Evolutionary conservation across 2,797 vertebrate species (phyloP).

Genomic region (Pipistrellus nathusii): DNA sequence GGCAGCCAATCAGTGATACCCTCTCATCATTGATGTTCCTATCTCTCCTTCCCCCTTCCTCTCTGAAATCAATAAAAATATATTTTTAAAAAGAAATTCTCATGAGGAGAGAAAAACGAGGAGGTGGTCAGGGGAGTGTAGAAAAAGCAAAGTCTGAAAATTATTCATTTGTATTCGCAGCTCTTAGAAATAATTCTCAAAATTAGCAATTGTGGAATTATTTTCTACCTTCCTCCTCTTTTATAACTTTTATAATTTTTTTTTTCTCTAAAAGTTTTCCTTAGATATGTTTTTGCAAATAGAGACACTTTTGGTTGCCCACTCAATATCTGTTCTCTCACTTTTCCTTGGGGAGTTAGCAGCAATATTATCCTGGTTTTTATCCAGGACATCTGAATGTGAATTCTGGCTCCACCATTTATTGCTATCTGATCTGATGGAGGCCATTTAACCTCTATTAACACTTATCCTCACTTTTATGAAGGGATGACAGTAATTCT

Average conservation of each 20-base stretch:
- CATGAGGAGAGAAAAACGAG: constrained; percentile 75
- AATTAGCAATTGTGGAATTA: not conserved
- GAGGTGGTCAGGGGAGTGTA: not conserved
- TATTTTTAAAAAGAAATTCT: constrained; percentile 64
- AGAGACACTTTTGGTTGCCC: not conserved
- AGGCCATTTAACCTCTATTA: not conserved
- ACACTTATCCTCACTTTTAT: not conserved
- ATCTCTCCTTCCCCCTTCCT: too few relatives aligned
- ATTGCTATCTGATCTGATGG: not conserved
- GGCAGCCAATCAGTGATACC: too few relatives aligned
- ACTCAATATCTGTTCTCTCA: not conserved
- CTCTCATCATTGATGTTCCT: too few relatives aligned
- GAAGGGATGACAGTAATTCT: not conserved
- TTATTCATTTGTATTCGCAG: not conserved
- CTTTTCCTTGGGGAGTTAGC: not conserved
- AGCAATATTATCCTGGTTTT: not conserved
- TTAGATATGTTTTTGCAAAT: not conserved
- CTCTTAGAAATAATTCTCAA: not conserved
- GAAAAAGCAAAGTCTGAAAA: not conserved
- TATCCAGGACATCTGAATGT: not conserved
- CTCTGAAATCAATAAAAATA: too few relatives aligned
- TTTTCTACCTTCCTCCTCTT: not conserved
- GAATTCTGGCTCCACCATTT: not conserved
- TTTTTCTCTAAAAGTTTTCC: not conserved
- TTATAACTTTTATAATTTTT: not conserved